Evolutionary conservation across 2,888 invertebrate genomes (phyloP), one percentile per base, ranked within the genome.

Genomic region (Gnatocerus cornutus): DNA sequence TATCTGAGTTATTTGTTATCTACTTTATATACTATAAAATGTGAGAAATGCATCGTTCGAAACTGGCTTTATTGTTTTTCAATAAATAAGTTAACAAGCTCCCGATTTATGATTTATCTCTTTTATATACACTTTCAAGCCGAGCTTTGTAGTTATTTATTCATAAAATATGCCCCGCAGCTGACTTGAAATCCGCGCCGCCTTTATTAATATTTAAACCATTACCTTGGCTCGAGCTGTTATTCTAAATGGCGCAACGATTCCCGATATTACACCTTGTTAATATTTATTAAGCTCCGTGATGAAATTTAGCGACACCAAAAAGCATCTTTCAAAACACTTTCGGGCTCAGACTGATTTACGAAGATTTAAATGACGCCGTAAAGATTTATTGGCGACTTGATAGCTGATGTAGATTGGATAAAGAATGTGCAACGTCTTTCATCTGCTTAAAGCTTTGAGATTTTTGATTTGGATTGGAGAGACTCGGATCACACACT

Each of bases 191-290:
- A 67, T 74, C 72, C 67, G 70, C 68, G 66, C 72, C 64, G 72
- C 46, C 61, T 69, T 72, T 72, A 73, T 75, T 71, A 73, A 75
- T 75, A 75, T 75, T 75, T 73, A 73, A 75, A 70, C 58, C 70
- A 62, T 70, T 66, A 56, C 66, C 70, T 67, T 69, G 71, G 71
- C 66, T 62, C 66, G 68, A 63, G 68, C 69, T 65, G 72, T 72
- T 73, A 71, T 64, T 72, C 66, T 74, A 69, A 74, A 72, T 72
- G 72, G 72, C 63, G 69, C 72, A 75, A 69, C 71, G 71, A 71
- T 75, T 71, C 73, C 53, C 65, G 68, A 69, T 72, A 73, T 75
- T 74, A 69, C 69, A 75, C 71, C 71, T 72, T 72, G 73, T 73
- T 74, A 73, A 72, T 74, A 74, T 75, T 73, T 72, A 72, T 72